Evolutionary conservation across 2,888 invertebrate genomes (phyloP), one percentile per base, ranked within the genome.

Genomic region (Diarsia rubi): DNA sequence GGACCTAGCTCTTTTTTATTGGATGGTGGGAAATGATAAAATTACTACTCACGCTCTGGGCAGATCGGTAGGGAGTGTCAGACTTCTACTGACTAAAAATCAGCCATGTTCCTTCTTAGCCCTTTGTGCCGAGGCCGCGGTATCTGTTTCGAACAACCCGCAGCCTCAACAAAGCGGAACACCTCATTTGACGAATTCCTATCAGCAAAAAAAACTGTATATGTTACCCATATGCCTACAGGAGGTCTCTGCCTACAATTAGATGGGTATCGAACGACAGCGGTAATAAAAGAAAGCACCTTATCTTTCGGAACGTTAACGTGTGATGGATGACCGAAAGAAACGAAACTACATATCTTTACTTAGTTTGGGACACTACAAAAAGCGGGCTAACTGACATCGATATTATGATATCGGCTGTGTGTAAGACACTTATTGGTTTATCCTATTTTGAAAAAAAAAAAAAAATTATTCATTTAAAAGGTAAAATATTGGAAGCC

Each of bases 261-360:
- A 49, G n/a, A 74, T 14, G 16, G 31, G 16, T 37, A 52, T 75
- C 44, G 14, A 52, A 60, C 6, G 44, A 60, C 12, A 60, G 16
- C 31, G 31, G 24, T 75, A 52, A 60, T 75, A 49, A 75, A 75
- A 75, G 31, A 75, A 67, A 75, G 9, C 31, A 37, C 21, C 69
- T 57, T 77, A 70, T 77, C 70, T 77, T 70, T 37, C 19, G 52
- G 21, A 71, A 78, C 57, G 44, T 65, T 45, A 64, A 52, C 60
- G 52, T 2, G 59, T 78, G 77, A 78, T 78, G 65, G 78, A 78
- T 78, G 60, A 14, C 45, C 42, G 19, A 16, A 71, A 71, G 78
- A 88, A 85, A 85, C 70, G 84, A 31, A 59, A 66, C 78, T 65
- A n/a, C n/a, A n/a, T n/a, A 71, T 64, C 60, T 42, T 60, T 45